Percentiles rank a stretch among this genome's conserved stretches.
Evolutionary conservation across 2,888 invertebrate species (phyloP).

Genomic region (Rotaria macrura): DNA sequence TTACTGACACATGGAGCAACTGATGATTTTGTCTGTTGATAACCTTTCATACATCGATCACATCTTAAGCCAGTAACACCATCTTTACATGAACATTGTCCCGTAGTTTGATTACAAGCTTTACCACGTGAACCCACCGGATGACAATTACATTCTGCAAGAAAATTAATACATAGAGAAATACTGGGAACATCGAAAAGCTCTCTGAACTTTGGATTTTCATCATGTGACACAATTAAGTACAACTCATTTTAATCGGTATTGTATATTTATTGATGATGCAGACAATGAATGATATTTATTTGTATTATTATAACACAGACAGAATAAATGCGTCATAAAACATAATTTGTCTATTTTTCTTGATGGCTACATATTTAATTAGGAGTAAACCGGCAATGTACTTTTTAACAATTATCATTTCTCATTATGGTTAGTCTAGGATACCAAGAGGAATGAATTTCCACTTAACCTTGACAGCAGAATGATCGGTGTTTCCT

Average conservation of each 20-base stretch:
- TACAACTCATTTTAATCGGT: not conserved
- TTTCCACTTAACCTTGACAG: not conserved
- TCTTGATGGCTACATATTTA: not conserved
- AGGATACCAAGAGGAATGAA: not conserved
- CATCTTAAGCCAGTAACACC: conserved; percentile 93
- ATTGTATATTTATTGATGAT: not conserved
- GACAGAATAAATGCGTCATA: not conserved
- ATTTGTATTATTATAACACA: not conserved
- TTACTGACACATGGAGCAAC: conserved; percentile 92
- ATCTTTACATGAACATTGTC: conserved; percentile 97
- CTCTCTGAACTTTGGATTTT: too few relatives aligned
- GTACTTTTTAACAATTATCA: not conserved
- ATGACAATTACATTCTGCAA: conserved; percentile 92
- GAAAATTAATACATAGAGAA: conserved; percentile 35
- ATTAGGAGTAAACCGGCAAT: not conserved
- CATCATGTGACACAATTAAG: not conserved
- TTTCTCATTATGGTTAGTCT: not conserved
- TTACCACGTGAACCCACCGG: conserved; percentile 92
- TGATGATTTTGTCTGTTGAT: conserved; percentile 90
- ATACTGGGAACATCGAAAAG: not conserved
- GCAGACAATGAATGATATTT: not conserved
- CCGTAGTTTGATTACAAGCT: conserved; percentile 93
- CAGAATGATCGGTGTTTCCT: not conserved
- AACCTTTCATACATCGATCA: conserved; percentile 91
- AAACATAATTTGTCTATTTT: not conserved